Evolutionary conservation across 2,797 vertebrate species (phyloP), one percentile per base, ranked within the genome.

Genomic region (Nannoperca obscura): DNA sequence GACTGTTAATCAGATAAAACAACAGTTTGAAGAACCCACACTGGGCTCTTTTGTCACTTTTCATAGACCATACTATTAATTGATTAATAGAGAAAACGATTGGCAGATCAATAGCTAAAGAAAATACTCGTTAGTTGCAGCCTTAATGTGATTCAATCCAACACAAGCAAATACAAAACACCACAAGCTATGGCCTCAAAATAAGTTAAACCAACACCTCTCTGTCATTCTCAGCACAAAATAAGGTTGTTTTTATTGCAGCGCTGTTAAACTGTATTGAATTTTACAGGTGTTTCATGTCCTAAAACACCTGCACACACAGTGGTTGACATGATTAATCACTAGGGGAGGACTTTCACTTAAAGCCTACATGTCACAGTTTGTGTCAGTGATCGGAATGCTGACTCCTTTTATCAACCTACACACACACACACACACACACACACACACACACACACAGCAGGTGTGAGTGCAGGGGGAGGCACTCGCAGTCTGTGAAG

Each of bases 401-500:
- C 66, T 14, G 59, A 75, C 50, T 65, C 15, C 17, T 78, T 55
- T 76, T 19, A 71, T 61, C 36, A 74, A 58, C 46, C 50, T 74
- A 47, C 34, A 38, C 52, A 34, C 34, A 42, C 55, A 40, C 22
- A 59, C 66, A 50, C 53, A 40, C 53, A 69, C 42, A 60, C 38
- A 71, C 58, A 42, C 40, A 53, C 14, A 58, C 61, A 67, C 12
- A 68, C 57, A 80, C 66, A 62, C 22, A 59, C 11, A 44, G 66
- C 67, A 82, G 34, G 82, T 84, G 34, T 78, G 50, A 81, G 79
- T 71, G 24, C 69, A 83, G 78, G 17, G 53, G 67, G 74, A 78
- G 57, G 74, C 70, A 67, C 78, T 63, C 65, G 27, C 69, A 74
- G 76, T 44, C 81, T 61, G 63, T 82, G 88, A 90, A 82, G 87